phyloP scores from a whole-genome alignment of 2,888 invertebrate species.

The Marasmarcha lunaedactyla region DNA sequence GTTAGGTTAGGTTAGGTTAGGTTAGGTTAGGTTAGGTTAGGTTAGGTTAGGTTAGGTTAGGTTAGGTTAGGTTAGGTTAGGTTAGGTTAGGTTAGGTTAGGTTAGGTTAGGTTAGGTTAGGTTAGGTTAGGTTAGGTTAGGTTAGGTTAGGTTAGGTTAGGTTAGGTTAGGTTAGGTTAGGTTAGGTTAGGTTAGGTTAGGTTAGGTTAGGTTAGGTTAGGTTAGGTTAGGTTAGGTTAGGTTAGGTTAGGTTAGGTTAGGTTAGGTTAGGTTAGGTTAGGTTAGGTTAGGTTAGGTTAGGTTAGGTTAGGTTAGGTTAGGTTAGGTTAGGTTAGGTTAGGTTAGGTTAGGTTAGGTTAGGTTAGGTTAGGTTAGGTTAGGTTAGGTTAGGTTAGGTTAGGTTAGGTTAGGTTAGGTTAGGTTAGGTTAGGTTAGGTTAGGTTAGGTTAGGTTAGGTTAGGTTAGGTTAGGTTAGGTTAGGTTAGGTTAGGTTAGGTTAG shows the following conservation, averaged over 20 bases:
- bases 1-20: background rate
- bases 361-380: slow-evolving; percentile 4
- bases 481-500: background rate
- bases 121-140: background rate
- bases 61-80: slow-evolving; percentile 1
- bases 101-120: background rate
- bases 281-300: background rate
- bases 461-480: slow-evolving; percentile 1
- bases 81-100: background rate
- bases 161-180: slow-evolving; percentile 2
- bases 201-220: slow-evolving; percentile 3
- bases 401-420: background rate
- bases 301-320: background rate
- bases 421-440: background rate
- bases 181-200: slow-evolving; percentile 2
- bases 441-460: slow-evolving; percentile 5
- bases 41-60: slow-evolving; percentile 1
- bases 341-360: slow-evolving; percentile 5
- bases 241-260: slow-evolving; percentile 1
- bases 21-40: background rate
- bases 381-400: slow-evolving; percentile 3
- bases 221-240: slow-evolving; percentile 1
- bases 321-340: slow-evolving; percentile 2
- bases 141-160: background rate
- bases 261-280: slow-evolving; percentile 1